Percentiles rank a stretch among this genome's conserved stretches.
These are phyloP conservation scores for Archilochus colubris DNA, from an alignment of 2,113 vertebrate genomes.

Conservation along the genomic window DNA sequence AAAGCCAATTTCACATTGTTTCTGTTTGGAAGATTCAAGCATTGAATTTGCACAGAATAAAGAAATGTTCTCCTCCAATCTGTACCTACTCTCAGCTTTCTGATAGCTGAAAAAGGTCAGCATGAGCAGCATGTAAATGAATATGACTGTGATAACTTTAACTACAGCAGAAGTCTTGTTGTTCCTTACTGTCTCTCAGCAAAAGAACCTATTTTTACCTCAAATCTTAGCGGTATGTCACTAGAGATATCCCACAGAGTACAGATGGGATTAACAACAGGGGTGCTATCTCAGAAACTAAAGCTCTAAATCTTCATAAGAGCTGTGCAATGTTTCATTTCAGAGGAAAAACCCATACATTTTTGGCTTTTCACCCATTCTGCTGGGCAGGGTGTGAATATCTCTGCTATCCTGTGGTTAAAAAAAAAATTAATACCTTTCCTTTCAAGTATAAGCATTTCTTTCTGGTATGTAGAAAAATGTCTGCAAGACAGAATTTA, in stretches of 20 bases:
- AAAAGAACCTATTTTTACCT: slow-evolving; percentile 50
- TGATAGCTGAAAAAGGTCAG: not conserved
- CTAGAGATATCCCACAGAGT: slow-evolving; percentile 27
- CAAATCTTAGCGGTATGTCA: slow-evolving; percentile 16
- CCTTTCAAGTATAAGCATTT: not conserved
- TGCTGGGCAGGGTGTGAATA: not conserved
- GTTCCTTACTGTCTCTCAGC: not conserved
- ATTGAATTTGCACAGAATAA: not conserved
- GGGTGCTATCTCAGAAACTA: slow-evolving; percentile 21
- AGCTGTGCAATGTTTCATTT: slow-evolving; percentile 15
- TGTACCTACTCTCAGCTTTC: not conserved
- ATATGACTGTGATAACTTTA: not conserved
- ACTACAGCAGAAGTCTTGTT: not conserved
- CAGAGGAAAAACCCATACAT: not conserved
- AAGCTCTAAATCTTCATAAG: not conserved
- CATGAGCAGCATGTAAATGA: not conserved
- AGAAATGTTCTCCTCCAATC: not conserved
- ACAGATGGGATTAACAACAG: slow-evolving; percentile 51
- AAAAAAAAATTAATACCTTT: not conserved
- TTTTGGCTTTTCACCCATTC: slow-evolving; percentile 4
- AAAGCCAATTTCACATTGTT: not conserved
- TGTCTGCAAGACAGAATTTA: not conserved
- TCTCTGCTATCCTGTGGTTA: not conserved
- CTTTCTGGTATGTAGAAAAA: not conserved
- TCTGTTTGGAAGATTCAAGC: not conserved